phyloP scores from a whole-genome alignment of 1,140 invertebrate species.

The Cecropterus lyciades region DNA sequence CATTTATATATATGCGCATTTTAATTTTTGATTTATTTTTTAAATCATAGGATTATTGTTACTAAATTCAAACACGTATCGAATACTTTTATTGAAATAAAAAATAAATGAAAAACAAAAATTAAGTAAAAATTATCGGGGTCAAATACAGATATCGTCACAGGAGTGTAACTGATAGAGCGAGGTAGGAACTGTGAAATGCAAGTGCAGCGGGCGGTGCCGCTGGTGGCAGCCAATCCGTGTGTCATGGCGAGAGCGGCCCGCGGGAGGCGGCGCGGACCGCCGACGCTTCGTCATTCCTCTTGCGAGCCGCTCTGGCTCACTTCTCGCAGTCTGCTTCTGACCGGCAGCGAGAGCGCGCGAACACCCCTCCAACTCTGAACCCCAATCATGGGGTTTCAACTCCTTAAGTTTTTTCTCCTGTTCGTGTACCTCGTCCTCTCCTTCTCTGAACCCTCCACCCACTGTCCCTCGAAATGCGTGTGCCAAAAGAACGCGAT shows the following conservation, averaged over 20 bases:
- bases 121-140: not conserved
- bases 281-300: conserved; percentile 13
- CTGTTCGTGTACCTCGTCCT: conserved; percentile 48
- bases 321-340: conserved; percentile 14
- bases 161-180: conserved; percentile 4
- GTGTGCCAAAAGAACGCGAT: conserved; percentile 59
- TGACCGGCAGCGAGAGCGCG: conserved; percentile 28
- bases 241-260: conserved; percentile 10
- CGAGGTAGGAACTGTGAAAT: conserved; percentile 11
- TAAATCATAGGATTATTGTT: no score
- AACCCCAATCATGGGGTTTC: conserved; percentile 40
- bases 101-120: no score
- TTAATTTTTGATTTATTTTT: no score
- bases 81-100: no score
- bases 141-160: not conserved
- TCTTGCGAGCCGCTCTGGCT: conserved; percentile 14
- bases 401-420: conserved; percentile 53
- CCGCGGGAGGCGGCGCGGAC: not conserved
- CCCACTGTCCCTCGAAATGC: conserved; percentile 63
- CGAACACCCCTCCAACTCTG: not conserved
- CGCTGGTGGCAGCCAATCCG: conserved; percentile 15
- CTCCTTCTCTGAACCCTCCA: conserved; percentile 33
- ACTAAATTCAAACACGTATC: no score
- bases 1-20: no score
- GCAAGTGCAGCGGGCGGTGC: conserved; percentile 13